Evolutionary conservation across 2,113 vertebrate species (phyloP).

Genomic region (Cyanoliseus patagonus): DNA sequence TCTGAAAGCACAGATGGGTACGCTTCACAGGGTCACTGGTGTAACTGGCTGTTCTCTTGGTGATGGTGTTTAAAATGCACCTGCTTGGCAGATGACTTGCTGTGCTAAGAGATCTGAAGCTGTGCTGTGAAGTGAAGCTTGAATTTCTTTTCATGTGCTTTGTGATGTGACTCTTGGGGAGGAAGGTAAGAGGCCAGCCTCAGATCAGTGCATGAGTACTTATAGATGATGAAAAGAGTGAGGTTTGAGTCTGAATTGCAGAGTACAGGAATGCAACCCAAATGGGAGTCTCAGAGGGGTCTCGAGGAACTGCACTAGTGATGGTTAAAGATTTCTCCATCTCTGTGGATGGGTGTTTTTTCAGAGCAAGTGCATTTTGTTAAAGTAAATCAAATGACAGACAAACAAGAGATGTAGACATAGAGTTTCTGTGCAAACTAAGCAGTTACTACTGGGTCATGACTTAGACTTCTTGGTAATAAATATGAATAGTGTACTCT

Average conservation of each 20-base stretch:
- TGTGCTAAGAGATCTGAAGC: neutral
- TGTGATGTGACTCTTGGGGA: neutral
- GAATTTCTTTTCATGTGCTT: neutral
- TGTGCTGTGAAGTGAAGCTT: neutral
- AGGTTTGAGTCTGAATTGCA: neutral
- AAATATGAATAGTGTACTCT: neutral
- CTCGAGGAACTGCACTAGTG: neutral
- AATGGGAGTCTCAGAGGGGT: neutral
- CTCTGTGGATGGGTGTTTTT: neutral
- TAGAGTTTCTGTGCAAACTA: neutral
- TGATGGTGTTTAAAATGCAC: neutral
- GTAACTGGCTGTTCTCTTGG: neutral
- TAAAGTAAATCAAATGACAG: neutral
- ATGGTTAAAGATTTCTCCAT: neutral
- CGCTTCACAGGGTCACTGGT: neutral
- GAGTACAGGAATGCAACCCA: neutral
- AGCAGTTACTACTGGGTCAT: neutral
- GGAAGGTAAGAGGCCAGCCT: neutral
- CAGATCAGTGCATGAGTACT: neutral
- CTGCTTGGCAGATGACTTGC: neutral
- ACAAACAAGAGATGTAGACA: neutral
- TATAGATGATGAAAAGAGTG: neutral
- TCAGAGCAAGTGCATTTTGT: neutral
- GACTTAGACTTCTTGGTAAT: neutral
- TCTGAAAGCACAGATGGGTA: rapidly evolving